phyloP scores from a whole-genome alignment of 2,888 invertebrate genomes.

The Chymomyza amoena region DNA sequence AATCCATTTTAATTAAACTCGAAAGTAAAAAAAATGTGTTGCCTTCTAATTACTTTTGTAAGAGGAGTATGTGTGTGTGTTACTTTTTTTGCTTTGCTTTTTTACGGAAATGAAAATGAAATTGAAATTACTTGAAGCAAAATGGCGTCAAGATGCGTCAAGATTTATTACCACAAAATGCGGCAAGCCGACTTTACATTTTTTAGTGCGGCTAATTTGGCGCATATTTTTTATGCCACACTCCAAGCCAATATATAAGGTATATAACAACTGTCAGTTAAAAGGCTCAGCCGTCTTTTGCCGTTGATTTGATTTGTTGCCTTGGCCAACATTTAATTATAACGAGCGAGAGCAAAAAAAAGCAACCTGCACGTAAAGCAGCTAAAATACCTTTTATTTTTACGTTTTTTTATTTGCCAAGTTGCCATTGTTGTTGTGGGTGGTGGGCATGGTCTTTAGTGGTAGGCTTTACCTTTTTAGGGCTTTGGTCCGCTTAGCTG shows the following conservation, averaged over 20 bases:
- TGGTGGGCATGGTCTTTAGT: neutral
- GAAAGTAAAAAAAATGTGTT: slow-evolving; percentile 38
- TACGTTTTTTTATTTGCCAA: neutral
- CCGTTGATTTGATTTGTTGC: slow-evolving; percentile 60
- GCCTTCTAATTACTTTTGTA: slow-evolving; percentile 57
- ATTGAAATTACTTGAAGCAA: slow-evolving; percentile 50
- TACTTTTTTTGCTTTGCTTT: neutral
- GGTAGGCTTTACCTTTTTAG: slow-evolving; percentile 1
- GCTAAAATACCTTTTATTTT: neutral
- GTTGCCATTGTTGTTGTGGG: slow-evolving; percentile 19
- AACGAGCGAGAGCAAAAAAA: slow-evolving; percentile 32
- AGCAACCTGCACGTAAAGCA: slow-evolving; percentile 9
- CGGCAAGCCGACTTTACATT: slow-evolving; percentile 15
- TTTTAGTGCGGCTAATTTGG: slow-evolving; percentile 49
- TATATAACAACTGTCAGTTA: neutral
- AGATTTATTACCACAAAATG: slow-evolving; percentile 61
- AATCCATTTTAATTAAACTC: slow-evolving; percentile 45
- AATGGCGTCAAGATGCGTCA: slow-evolving; percentile 24
- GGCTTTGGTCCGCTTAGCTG: slow-evolving; percentile 13
- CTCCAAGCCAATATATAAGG: neutral
- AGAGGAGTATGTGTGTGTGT: neutral
- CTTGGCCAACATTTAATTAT: slow-evolving; percentile 58
- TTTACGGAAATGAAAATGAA: slow-evolving; percentile 38
- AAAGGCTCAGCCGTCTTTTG: slow-evolving; percentile 42
- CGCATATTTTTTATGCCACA: slow-evolving; percentile 17